Evolutionary conservation across 2,113 vertebrate species (phyloP).

Genomic region (Carettochelys insculpta): DNA sequence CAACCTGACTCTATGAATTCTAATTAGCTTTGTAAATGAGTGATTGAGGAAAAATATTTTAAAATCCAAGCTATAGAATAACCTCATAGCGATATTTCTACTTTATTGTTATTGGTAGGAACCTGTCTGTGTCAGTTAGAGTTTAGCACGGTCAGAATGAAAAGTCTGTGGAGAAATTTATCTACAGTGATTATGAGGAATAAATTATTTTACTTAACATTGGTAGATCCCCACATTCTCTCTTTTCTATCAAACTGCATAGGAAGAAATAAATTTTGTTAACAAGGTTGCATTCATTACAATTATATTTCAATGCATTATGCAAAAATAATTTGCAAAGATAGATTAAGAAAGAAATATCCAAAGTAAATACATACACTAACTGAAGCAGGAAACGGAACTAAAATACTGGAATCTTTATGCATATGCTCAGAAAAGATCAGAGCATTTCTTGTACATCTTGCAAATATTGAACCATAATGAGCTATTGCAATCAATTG

Average conservation of each 20-base stretch:
- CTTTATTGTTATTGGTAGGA: neutral
- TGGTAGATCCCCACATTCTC: neutral
- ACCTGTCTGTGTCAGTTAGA: neutral
- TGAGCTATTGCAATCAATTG: neutral
- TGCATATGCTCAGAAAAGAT: neutral
- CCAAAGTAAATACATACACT: neutral
- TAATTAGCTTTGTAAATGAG: neutral
- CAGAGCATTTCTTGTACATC: neutral
- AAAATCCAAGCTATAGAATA: neutral
- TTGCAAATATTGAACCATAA: neutral
- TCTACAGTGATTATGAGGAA: neutral
- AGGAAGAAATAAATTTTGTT: neutral
- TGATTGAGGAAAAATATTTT: neutral
- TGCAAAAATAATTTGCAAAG: neutral
- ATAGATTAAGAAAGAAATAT: neutral
- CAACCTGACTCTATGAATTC: neutral
- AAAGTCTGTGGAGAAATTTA: constrained; percentile 12
- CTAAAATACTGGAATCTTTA: neutral
- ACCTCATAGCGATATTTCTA: neutral
- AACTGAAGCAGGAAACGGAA: neutral
- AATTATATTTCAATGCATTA: constrained; percentile 28
- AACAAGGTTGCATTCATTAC: neutral
- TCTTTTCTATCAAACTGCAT: constrained; percentile 1
- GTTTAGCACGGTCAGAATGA: constrained; percentile 11
- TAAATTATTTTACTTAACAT: constrained; percentile 17